Evolutionary conservation across 2,113 vertebrate genomes (phyloP).

Genomic region (Butorides virescens): DNA sequence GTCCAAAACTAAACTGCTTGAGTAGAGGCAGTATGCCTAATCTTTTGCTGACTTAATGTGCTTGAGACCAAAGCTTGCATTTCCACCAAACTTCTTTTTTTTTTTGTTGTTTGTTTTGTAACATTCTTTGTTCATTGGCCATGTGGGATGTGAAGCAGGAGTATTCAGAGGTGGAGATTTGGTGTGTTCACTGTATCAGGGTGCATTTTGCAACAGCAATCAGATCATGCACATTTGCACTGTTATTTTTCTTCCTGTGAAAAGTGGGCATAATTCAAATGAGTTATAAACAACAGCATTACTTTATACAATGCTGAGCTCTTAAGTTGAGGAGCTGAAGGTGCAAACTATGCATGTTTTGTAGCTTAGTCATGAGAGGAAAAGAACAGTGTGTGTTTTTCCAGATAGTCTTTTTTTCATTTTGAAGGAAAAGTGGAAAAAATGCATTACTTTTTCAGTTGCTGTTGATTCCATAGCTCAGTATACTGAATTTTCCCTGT

Average conservation of each 20-base stretch:
- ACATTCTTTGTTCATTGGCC: neutral
- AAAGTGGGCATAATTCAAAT: neutral
- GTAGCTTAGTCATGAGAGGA: neutral
- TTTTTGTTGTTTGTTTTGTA: neutral
- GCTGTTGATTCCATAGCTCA: neutral
- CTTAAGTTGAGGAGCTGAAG: neutral
- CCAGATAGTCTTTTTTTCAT: rapidly evolving
- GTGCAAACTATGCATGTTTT: neutral
- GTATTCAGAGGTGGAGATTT: neutral
- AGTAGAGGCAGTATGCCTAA: neutral
- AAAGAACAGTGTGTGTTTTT: neutral
- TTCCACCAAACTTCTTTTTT: neutral
- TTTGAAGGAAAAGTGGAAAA: neutral
- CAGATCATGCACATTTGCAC: rapidly evolving
- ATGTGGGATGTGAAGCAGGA: neutral
- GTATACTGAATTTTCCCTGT: neutral
- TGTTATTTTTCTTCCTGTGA: neutral
- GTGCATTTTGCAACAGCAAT: neutral
- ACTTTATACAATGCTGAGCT: neutral
- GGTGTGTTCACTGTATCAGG: rapidly evolving
- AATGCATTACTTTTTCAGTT: neutral
- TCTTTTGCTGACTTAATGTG: neutral
- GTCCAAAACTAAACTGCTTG: neutral
- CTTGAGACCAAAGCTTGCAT: neutral
- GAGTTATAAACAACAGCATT: neutral